These are phyloP conservation scores for Nerophis ophidion DNA, from an alignment of 2,113 vertebrate genomes.

Conservation along the genomic window DNA sequence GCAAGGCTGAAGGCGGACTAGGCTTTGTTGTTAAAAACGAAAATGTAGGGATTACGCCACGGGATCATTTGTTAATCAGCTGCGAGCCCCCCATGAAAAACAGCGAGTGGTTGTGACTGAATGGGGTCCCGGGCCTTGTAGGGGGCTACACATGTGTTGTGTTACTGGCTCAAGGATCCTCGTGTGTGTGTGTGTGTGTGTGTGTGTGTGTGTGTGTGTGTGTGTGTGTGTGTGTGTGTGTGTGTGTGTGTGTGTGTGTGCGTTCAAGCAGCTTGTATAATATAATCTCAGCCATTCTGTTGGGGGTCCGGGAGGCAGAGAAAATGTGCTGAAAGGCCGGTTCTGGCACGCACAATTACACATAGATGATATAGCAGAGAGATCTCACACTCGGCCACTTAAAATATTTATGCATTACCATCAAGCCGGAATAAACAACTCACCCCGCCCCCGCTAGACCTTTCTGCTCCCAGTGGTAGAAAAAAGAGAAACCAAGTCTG, in stretches of 20 bases:
- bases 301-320: conserved; percentile 14
- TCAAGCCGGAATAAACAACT: conserved; percentile 31
- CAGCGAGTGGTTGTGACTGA: conserved; percentile 28
- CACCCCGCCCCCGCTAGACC: conserved; percentile 4
- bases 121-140: conserved; percentile 18
- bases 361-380: conserved; percentile 40
- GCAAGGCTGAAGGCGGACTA: not conserved
- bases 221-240: conserved; percentile 11
- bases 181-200: conserved; percentile 11
- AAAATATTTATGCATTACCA: conserved; percentile 58
- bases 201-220: not conserved
- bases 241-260: not conserved
- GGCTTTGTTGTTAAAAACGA: not conserved
- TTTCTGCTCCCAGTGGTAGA: conserved; percentile 4
- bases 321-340: conserved; percentile 45
- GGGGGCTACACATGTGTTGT: conserved; percentile 5
- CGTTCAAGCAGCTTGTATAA: conserved; percentile 11
- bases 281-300: conserved; percentile 23
- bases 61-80: not conserved
- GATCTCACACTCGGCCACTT: conserved; percentile 47
- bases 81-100: not conserved
- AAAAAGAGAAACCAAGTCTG: not conserved
- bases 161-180: conserved; percentile 12
- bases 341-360: conserved; percentile 54
- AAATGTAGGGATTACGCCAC: not conserved